Conservation (phyloP, 2,888 invertebrate species). For the Agonopterix alstromeriana region DNA sequence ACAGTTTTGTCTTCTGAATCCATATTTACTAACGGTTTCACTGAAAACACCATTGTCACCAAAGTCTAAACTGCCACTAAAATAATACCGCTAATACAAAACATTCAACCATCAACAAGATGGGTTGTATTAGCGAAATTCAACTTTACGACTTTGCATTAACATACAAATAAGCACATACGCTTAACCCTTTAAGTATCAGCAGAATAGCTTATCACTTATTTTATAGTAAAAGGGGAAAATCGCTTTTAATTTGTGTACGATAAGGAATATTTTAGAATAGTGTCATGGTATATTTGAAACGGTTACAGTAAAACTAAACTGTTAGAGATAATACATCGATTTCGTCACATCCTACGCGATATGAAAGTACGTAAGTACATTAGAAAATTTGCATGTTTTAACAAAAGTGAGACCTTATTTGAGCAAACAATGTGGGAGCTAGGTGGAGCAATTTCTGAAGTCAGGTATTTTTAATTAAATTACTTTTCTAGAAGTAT, state of each 20-base stretch:
- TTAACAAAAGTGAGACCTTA: too few relatives aligned
- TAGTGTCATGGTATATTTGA: conserved; percentile 11
- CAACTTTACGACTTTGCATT: conserved; percentile 31
- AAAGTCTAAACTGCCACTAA: conserved; percentile 8
- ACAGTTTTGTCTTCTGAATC: conserved; percentile 2
- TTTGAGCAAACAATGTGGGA: too few relatives aligned
- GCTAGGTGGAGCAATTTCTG: too few relatives aligned
- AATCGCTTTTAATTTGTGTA: conserved; percentile 19
- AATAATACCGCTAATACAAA: conserved; percentile 26
- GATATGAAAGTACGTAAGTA: conserved; percentile 18
- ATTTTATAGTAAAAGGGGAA: conserved; percentile 15
- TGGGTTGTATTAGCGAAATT: conserved; percentile 29
- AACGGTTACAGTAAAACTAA: conserved; percentile 24
- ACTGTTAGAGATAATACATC: conserved; percentile 36
- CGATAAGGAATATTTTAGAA: conserved; percentile 20
- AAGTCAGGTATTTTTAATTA: too few relatives aligned
- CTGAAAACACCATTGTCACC: conserved; percentile 8
- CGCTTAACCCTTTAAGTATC: conserved; percentile 17
- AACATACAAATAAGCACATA: conserved; percentile 27
- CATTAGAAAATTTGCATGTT: too few relatives aligned
- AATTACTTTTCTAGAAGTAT: too few relatives aligned
- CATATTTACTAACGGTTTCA: conserved; percentile 12
- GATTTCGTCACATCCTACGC: conserved; percentile 43
- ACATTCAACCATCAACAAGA: conserved; percentile 9
- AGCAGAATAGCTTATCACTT: conserved; percentile 9